These are phyloP conservation scores for Garrulus glandarius DNA, from an alignment of 2,797 vertebrate species.

Conservation along the genomic window DNA sequence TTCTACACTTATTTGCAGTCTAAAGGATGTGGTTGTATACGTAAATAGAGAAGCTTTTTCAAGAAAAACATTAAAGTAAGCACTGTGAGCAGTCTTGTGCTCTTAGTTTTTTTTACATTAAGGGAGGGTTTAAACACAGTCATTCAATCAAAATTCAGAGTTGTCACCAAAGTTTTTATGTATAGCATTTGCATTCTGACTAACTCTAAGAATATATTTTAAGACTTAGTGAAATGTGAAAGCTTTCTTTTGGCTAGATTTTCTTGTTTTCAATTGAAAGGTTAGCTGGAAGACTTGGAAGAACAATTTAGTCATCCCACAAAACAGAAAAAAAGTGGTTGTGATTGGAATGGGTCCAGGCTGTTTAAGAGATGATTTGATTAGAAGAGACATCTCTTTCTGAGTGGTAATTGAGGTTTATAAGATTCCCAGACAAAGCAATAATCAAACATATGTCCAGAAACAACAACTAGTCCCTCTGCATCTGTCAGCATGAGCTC, in stretches of 20 bases:
- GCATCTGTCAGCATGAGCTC: neutral
- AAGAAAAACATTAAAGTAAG: neutral
- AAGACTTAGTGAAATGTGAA: neutral
- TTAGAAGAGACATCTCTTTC: neutral
- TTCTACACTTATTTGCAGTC: neutral
- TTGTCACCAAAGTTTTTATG: neutral
- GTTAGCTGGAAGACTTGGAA: neutral
- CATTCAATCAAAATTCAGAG: neutral
- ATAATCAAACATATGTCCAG: conserved; percentile 20
- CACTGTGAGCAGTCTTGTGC: fast-evolving
- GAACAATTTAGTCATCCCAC: neutral
- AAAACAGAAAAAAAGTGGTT: neutral
- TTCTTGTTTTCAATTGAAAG: neutral
- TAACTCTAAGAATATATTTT: neutral
- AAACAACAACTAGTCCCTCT: neutral
- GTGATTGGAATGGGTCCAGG: neutral
- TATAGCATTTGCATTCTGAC: neutral
- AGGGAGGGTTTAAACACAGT: neutral
- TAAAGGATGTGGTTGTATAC: neutral
- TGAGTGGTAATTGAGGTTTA: neutral
- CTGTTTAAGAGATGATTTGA: neutral
- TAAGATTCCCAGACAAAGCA: neutral
- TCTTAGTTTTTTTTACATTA: neutral
- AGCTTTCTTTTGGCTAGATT: neutral
- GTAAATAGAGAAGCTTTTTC: neutral